A percentile compares a stretch with the other conserved stretches of the same genome.
These are phyloP conservation scores for Cantharis flavilabris DNA, from an alignment of 2,888 invertebrate species.

Conservation along the genomic window DNA sequence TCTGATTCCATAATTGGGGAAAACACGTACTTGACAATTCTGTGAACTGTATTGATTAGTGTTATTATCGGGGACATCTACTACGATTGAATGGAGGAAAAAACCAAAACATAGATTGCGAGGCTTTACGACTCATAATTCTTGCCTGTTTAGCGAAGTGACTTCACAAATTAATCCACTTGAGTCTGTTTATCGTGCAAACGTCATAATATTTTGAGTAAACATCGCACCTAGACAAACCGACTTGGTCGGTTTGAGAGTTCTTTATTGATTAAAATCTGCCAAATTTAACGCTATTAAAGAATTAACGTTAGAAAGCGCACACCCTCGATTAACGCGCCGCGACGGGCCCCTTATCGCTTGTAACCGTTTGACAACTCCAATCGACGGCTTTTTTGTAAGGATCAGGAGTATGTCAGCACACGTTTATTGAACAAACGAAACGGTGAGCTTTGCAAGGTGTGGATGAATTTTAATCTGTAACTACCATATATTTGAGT, in stretches of 20 bases:
- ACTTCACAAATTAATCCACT: not conserved
- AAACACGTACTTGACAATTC: not conserved
- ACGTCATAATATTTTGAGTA: not conserved
- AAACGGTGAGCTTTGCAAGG: constrained; percentile 23
- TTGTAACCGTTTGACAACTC: not conserved
- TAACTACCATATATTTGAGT: constrained; percentile 23
- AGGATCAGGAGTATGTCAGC: constrained; percentile 7
- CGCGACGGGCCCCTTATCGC: not conserved
- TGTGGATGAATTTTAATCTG: constrained; percentile 21
- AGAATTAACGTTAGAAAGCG: not conserved
- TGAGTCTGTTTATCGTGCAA: not conserved
- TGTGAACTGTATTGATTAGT: not conserved
- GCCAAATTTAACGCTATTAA: not conserved
- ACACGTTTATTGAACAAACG: constrained; percentile 23
- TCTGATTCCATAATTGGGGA: not conserved
- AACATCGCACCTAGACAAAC: not conserved
- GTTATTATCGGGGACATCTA: not conserved
- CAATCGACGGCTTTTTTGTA: not conserved
- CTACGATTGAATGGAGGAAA: not conserved
- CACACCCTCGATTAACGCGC: not conserved
- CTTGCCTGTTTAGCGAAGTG: not conserved
- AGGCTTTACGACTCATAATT: not conserved
- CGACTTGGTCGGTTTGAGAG: not conserved
- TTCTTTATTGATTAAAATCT: not conserved
- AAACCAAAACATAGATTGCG: not conserved